Evolutionary conservation across 2,888 invertebrate species (phyloP).

Genomic region (Melipona beecheii): DNA sequence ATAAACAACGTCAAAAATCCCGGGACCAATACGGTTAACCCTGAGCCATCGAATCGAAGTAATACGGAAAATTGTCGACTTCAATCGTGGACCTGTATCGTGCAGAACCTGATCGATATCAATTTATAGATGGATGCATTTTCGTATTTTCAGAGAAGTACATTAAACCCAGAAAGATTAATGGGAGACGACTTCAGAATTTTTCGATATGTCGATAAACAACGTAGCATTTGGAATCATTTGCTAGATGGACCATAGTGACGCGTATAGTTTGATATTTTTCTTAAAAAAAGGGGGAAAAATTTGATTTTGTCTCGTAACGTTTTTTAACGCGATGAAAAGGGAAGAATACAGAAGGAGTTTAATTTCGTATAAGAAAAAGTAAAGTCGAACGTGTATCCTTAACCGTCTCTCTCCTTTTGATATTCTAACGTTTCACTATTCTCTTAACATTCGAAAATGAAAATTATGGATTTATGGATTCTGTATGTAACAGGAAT

Average conservation of each 20-base stretch:
- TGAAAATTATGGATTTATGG: neutral
- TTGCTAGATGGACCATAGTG: too few relatives aligned
- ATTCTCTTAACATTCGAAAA: neutral
- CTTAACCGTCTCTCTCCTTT: neutral
- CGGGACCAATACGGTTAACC: constrained; percentile 1
- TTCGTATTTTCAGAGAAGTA: neutral
- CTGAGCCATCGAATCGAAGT: constrained; percentile 31
- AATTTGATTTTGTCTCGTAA: neutral
- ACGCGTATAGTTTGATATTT: neutral
- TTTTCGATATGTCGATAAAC: neutral
- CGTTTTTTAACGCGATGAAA: neutral
- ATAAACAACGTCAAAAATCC: constrained; percentile 39
- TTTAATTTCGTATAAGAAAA: neutral
- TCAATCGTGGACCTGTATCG: neutral
- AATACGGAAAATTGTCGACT: constrained; percentile 25
- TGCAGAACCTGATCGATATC: constrained; percentile 9
- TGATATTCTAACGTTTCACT: constrained; percentile 3
- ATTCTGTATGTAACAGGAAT: neutral
- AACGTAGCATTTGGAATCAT: too few relatives aligned
- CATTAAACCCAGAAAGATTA: neutral
- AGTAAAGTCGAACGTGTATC: constrained; percentile 4
- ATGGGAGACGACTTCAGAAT: neutral
- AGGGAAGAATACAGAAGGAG: neutral
- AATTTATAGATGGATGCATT: constrained; percentile 6
- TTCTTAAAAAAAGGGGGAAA: neutral